phyloP scores from a whole-genome alignment of 2,888 invertebrate genomes.

The Melanotus villosus region DNA sequence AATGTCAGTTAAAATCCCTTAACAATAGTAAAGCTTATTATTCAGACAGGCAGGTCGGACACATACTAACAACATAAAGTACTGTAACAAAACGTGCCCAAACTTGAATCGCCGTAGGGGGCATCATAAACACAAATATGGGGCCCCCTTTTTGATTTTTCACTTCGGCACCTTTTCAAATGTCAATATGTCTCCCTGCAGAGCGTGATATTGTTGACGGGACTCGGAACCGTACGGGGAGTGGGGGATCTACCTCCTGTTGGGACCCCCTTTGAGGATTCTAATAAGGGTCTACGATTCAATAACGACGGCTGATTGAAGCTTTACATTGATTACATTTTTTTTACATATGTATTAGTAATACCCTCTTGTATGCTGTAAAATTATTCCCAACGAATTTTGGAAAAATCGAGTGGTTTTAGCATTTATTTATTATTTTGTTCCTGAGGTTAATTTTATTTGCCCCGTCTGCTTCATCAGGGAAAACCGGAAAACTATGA shows the following conservation, averaged over 20 bases:
- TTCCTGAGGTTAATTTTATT: too few relatives aligned
- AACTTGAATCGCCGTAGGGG: constrained; percentile 65
- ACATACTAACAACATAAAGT: constrained; percentile 63
- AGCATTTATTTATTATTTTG: too few relatives aligned
- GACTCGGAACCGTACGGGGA: constrained; percentile 50
- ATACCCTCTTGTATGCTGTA: too few relatives aligned
- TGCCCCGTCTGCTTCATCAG: too few relatives aligned
- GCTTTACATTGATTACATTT: constrained; percentile 16
- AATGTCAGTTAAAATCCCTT: constrained; percentile 54
- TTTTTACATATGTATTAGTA: constrained; percentile 3
- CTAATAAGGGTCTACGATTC: constrained; percentile 61
- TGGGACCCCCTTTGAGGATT: constrained; percentile 57
- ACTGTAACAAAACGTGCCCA: constrained; percentile 66
- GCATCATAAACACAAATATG: constrained; percentile 67
- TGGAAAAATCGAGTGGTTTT: background rate
- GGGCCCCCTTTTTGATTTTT: constrained; percentile 66
- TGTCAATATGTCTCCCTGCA: constrained; percentile 62
- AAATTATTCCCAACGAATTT: too few relatives aligned
- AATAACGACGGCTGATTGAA: constrained; percentile 34
- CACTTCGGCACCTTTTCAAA: constrained; percentile 67
- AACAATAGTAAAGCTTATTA: constrained; percentile 61
- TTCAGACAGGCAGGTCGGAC: constrained; percentile 59
- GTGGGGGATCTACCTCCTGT: constrained; percentile 55
- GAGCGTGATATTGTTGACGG: constrained; percentile 59
- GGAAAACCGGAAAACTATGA: too few relatives aligned